Conservation (phyloP, 2,797 vertebrate species). For the Peromyscus aztecus region DNA sequence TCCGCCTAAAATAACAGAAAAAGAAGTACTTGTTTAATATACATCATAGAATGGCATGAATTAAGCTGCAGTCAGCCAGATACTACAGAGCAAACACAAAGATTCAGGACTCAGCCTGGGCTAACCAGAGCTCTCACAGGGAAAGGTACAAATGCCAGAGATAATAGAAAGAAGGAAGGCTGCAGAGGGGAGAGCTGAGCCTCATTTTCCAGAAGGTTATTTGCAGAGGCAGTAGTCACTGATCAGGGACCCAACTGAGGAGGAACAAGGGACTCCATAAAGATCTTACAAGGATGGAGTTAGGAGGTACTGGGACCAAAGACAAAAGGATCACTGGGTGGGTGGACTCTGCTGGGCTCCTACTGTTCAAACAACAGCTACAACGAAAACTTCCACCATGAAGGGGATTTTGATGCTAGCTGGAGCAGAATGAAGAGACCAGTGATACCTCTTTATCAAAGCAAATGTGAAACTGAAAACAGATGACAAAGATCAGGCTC, state of each 20-base stretch:
- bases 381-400: not conserved
- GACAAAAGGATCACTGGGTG: not conserved
- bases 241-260: not conserved
- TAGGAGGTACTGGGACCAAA: not conserved
- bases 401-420: not conserved
- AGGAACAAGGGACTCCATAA: not conserved
- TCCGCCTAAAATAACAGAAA: slow-evolving; percentile 89
- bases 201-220: not conserved
- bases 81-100: not conserved
- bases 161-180: not conserved
- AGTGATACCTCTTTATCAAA: not conserved
- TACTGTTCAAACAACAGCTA: not conserved
- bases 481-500: not conserved
- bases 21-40: slow-evolving; percentile 13
- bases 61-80: not conserved
- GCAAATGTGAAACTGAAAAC: slow-evolving; percentile 1
- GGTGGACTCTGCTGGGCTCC: not conserved
- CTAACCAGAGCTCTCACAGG: not conserved
- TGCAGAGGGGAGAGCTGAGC: not conserved
- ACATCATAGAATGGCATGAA: not conserved
- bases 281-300: not conserved
- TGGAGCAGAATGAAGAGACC: not conserved
- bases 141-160: not conserved
- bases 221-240: not conserved
- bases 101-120: not conserved